Evolutionary conservation across 2,888 invertebrate genomes (phyloP).

Genomic region (Papilio elwesi): DNA sequence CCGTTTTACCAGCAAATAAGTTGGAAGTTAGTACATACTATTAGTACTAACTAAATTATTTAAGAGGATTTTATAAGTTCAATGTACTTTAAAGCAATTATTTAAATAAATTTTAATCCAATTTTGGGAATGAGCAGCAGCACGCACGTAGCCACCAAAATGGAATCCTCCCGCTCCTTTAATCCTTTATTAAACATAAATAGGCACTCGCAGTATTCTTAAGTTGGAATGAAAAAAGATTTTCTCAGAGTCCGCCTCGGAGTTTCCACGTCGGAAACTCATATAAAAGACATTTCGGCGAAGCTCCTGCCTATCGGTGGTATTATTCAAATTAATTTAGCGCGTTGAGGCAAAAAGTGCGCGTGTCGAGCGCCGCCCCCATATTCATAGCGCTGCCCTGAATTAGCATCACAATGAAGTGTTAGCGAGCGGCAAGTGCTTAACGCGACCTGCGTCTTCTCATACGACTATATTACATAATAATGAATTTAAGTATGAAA

Average conservation of each 20-base stretch:
- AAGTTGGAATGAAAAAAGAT: slow-evolving; percentile 66
- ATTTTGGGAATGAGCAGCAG: slow-evolving; percentile 44
- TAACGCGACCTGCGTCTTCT: slow-evolving; percentile 76
- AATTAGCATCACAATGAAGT: slow-evolving; percentile 84
- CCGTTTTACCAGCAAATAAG: no score
- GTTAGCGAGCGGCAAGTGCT: slow-evolving; percentile 75
- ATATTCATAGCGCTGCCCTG: slow-evolving; percentile 81
- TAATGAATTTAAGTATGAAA: slow-evolving; percentile 77
- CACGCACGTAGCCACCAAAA: slow-evolving; percentile 46
- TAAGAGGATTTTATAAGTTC: neutral
- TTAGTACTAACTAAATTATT: no score
- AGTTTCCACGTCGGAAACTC: slow-evolving; percentile 74
- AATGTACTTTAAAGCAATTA: neutral
- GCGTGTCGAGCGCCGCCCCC: slow-evolving; percentile 72
- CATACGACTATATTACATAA: slow-evolving; percentile 75
- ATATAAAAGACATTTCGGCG: slow-evolving; percentile 78
- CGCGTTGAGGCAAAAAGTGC: slow-evolving; percentile 80
- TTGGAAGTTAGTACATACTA: no score
- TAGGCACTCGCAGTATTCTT: slow-evolving; percentile 65
- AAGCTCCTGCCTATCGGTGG: slow-evolving; percentile 76
- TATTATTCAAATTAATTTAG: slow-evolving; percentile 83
- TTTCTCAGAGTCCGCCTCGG: slow-evolving; percentile 55
- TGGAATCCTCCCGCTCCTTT: slow-evolving; percentile 57
- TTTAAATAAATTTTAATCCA: slow-evolving; percentile 14
- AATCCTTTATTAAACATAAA: slow-evolving; percentile 67